A percentile compares a stretch with the other conserved stretches of the same genome.
Conservation (phyloP, 2,797 vertebrate species). For the Avahi laniger region DNA sequence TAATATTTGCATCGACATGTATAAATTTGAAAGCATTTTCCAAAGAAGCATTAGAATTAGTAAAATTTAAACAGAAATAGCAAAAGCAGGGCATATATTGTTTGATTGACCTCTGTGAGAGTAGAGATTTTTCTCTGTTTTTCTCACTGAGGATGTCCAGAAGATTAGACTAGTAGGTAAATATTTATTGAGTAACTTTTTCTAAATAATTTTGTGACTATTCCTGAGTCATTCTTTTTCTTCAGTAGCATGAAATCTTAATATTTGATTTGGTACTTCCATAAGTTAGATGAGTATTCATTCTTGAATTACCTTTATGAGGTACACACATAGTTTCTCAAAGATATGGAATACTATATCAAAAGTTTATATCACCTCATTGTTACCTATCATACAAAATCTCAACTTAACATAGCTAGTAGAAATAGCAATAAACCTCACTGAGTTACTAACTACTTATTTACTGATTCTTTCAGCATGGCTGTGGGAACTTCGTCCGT, state of each 20-base stretch:
- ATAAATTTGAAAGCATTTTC: neutral
- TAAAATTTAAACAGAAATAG: neutral
- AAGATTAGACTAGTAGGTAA: neutral
- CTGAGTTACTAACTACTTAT: neutral
- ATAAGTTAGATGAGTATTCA: neutral
- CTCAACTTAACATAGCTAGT: neutral
- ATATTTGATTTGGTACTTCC: neutral
- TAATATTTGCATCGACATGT: too few species aligned
- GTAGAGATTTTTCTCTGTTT: neutral
- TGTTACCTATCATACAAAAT: neutral
- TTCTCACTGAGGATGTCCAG: neutral
- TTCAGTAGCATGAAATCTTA: neutral
- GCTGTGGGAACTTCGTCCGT: slow-evolving; percentile 97
- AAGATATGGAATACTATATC: neutral
- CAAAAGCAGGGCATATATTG: neutral
- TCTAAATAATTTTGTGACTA: neutral
- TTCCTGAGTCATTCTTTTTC: neutral
- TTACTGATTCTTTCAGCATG: slow-evolving; percentile 87
- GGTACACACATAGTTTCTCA: neutral
- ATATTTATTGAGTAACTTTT: neutral
- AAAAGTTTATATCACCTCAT: neutral
- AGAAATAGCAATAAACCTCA: accelerated
- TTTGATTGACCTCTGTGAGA: neutral
- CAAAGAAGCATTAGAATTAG: neutral
- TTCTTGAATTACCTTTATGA: neutral